phyloP scores from a whole-genome alignment of 2,888 invertebrate species.

The Melikaiella ostensackeni region DNA sequence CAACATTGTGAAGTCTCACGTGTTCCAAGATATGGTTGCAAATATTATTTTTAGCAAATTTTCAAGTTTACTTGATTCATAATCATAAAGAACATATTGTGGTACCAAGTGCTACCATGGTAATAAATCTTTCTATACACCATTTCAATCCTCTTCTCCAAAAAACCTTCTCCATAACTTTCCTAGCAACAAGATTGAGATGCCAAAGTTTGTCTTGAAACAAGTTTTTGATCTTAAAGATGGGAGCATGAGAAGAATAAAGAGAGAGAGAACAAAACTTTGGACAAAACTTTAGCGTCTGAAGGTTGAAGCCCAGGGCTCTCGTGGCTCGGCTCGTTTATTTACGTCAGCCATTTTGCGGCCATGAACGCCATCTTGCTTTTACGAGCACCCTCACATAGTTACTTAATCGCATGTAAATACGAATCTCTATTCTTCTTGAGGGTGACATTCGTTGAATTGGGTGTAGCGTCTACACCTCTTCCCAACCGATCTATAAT shows the following conservation, averaged over 20 bases:
- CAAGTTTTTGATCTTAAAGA: background rate
- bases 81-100: background rate
- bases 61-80: too few relatives aligned
- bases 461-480: background rate
- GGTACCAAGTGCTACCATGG: background rate
- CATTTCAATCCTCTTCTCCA: background rate
- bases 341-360: constrained; percentile 73
- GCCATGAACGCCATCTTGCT: constrained; percentile 72
- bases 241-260: background rate
- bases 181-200: background rate
- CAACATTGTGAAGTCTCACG: background rate
- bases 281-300: constrained; percentile 54
- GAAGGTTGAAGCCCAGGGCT: constrained; percentile 29
- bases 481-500: background rate
- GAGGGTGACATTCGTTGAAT: constrained; percentile 55
- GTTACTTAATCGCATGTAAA: constrained; percentile 59
- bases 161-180: too few relatives aligned
- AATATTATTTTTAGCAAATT: too few relatives aligned
- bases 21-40: too few relatives aligned
- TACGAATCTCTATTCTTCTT: constrained; percentile 62
- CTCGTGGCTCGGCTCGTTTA: constrained; percentile 63
- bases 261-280: constrained; percentile 12
- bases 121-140: background rate
- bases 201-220: background rate
- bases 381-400: constrained; percentile 67